Evolutionary conservation across 2,888 invertebrate genomes (phyloP).

Genomic region (Barypeithes pellucidus): DNA sequence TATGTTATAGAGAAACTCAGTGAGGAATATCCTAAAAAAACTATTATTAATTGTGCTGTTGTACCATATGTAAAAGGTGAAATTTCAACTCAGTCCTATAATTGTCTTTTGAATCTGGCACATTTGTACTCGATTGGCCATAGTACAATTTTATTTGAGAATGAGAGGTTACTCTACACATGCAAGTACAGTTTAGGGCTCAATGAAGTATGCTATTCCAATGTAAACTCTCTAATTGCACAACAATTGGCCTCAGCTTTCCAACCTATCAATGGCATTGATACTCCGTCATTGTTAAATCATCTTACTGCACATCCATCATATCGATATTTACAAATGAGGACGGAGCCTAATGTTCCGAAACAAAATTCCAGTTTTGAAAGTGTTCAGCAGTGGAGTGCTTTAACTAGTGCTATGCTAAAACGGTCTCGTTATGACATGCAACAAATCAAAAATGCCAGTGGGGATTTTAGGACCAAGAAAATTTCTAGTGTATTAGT

Average conservation of each 20-base stretch:
- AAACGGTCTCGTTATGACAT: constrained; percentile 58
- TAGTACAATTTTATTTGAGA: constrained; percentile 70
- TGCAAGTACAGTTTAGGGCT: constrained; percentile 63
- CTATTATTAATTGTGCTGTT: constrained; percentile 68
- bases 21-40: constrained; percentile 71
- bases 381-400: constrained; percentile 67
- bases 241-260: constrained; percentile 71
- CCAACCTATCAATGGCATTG: constrained; percentile 67
- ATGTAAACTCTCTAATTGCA: constrained; percentile 71
- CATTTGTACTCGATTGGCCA: constrained; percentile 70
- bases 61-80: constrained; percentile 72
- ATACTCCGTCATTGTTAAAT: constrained; percentile 64
- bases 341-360: constrained; percentile 68
- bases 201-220: constrained; percentile 64
- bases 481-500: constrained; percentile 68
- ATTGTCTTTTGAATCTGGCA: constrained; percentile 71
- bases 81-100: constrained; percentile 73
- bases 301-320: constrained; percentile 70
- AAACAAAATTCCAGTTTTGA: constrained; percentile 65
- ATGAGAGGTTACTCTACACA: constrained; percentile 70
- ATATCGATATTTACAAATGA: constrained; percentile 71
- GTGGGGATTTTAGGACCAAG: constrained; percentile 56
- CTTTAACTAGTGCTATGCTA: constrained; percentile 48
- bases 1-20: constrained; percentile 68
- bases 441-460: constrained; percentile 43